Percentiles rank a stretch among this genome's conserved stretches.
phyloP scores from a whole-genome alignment of 1,140 invertebrate species.

The Hyles vespertilio region DNA sequence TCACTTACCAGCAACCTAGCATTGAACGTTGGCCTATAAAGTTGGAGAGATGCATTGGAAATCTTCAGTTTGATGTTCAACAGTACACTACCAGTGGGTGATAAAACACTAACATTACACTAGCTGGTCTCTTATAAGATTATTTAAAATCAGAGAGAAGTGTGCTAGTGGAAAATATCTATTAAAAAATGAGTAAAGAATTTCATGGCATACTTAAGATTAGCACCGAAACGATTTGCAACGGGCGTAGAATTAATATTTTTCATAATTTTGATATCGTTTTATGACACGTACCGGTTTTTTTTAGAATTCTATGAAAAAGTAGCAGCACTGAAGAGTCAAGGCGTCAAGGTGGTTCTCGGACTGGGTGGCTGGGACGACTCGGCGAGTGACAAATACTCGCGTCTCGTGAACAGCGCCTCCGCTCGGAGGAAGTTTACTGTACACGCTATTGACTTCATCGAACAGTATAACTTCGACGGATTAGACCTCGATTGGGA shows the following conservation, averaged over 20 bases:
- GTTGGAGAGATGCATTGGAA: too few species aligned
- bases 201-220: too few species aligned
- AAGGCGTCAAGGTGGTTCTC: conserved; percentile 87
- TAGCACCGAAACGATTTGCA: too few species aligned
- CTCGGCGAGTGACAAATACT: conserved; percentile 90
- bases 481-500: conserved; percentile 94
- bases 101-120: too few species aligned
- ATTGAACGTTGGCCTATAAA: too few species aligned
- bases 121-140: too few species aligned
- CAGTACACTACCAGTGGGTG: too few species aligned
- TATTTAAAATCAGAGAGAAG: too few species aligned
- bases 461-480: conserved; percentile 88
- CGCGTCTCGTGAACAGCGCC: conserved; percentile 86
- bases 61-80: too few species aligned
- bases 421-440: conserved; percentile 84
- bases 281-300: neutral
- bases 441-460: conserved; percentile 84
- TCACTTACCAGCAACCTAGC: too few species aligned
- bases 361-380: conserved; percentile 96
- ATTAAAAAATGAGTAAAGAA: too few species aligned
- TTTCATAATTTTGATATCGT: neutral
- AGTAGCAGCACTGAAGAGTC: conserved; percentile 83
- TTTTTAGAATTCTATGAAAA: conserved; percentile 87
- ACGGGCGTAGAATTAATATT: neutral
- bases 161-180: too few species aligned